Evolutionary conservation across 2,113 vertebrate genomes (phyloP).

Genomic region (Lampris incognitus): DNA sequence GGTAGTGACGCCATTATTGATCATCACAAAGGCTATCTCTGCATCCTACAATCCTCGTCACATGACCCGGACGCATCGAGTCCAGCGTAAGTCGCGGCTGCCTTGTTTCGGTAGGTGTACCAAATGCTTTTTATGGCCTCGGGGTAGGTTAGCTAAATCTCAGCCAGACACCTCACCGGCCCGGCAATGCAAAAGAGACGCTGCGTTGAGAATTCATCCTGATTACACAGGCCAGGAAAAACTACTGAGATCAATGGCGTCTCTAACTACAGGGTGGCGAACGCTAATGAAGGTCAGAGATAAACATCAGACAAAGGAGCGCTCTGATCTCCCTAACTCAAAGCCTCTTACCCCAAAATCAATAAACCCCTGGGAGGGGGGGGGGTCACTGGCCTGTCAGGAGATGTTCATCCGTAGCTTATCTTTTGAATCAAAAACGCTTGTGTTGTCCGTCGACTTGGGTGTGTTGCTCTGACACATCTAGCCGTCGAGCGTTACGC

Average conservation of each 20-base stretch:
- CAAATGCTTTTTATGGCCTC: background rate
- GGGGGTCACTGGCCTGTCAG: slow-evolving; percentile 23
- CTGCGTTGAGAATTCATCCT: background rate
- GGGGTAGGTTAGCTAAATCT: slow-evolving; percentile 49
- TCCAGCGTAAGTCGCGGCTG: background rate
- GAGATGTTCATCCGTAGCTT: slow-evolving; percentile 35
- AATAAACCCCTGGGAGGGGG: slow-evolving; percentile 44
- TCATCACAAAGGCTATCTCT: slow-evolving; percentile 4
- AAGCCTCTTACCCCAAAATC: slow-evolving; percentile 64
- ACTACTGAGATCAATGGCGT: slow-evolving; percentile 61
- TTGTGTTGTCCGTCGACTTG: slow-evolving; percentile 16
- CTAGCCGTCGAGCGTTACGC: background rate
- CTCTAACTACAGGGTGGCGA: slow-evolving; percentile 36
- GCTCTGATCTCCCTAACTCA: slow-evolving; percentile 57
- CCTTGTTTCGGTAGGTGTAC: slow-evolving; percentile 2
- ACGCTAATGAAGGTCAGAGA: slow-evolving; percentile 64
- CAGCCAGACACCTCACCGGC: slow-evolving; percentile 55
- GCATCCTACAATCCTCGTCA: slow-evolving; percentile 16
- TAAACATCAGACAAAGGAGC: slow-evolving; percentile 57
- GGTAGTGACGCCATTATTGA: background rate
- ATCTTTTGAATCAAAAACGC: slow-evolving; percentile 20
- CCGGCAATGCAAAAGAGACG: slow-evolving; percentile 31
- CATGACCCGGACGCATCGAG: slow-evolving; percentile 15
- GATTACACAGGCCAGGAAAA: slow-evolving; percentile 54
- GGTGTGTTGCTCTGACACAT: slow-evolving; percentile 3